Evolutionary conservation across 1,140 invertebrate genomes (phyloP).

Genomic region (Brachionus rubens): DNA sequence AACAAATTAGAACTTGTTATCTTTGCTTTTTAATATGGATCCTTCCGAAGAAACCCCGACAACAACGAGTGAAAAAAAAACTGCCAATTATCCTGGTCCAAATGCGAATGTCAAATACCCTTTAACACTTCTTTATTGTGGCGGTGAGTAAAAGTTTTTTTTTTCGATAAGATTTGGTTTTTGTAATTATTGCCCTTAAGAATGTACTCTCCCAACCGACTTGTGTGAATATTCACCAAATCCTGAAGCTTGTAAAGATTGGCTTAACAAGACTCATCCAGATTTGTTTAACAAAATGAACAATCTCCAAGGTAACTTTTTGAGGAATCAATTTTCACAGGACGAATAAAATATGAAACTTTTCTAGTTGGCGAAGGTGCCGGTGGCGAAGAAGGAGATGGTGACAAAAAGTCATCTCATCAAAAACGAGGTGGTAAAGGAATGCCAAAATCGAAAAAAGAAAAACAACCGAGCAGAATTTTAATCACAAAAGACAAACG

Average conservation of each 20-base stretch:
- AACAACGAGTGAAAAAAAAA: background rate
- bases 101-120: constrained; percentile 33
- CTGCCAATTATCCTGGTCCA: constrained; percentile 19
- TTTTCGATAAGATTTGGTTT: background rate
- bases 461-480: constrained; percentile 72
- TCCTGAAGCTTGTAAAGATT: constrained; percentile 29
- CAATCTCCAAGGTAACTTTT: constrained; percentile 14
- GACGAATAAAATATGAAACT: background rate
- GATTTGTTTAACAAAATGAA: constrained; percentile 26
- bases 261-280: constrained; percentile 25
- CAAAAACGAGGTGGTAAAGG: constrained; percentile 80
- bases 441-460: constrained; percentile 80
- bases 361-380: constrained; percentile 49
- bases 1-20: background rate
- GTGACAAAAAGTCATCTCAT: constrained; percentile 82
- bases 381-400: constrained; percentile 65
- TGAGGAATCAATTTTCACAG: no score
- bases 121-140: constrained; percentile 39
- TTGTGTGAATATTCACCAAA: constrained; percentile 45
- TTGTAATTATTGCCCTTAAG: background rate
- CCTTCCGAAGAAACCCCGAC: background rate
- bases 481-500: constrained; percentile 82
- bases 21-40: constrained; percentile 18
- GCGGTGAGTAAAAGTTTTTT: background rate
- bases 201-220: constrained; percentile 22